These are phyloP conservation scores for Drosophila pseudoobscura DNA, from an alignment of 1,140 invertebrate genomes.

Conservation along the genomic window DNA sequence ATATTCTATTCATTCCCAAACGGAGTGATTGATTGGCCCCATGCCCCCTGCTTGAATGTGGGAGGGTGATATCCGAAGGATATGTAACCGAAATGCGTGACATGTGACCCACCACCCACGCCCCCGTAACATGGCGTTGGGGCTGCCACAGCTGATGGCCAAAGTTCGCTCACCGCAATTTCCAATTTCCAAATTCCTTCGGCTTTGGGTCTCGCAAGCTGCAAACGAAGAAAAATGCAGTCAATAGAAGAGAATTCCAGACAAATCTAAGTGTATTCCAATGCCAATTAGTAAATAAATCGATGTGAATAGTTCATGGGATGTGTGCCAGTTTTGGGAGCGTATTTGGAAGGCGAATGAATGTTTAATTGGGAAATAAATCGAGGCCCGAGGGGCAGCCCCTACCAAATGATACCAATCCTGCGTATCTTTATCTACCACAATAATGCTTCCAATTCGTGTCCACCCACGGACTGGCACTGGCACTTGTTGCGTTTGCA, in stretches of 20 bases:
- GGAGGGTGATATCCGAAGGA: not conserved
- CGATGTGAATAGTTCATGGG: constrained; percentile 12
- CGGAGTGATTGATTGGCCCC: constrained; percentile 6
- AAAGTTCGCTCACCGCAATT: constrained; percentile 50
- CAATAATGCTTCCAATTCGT: not conserved
- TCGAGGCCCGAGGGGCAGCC: too few species aligned
- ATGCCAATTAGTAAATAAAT: constrained; percentile 17
- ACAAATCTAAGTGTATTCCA: constrained; percentile 17
- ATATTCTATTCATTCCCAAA: not conserved
- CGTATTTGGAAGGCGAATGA: not conserved
- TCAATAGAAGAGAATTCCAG: constrained; percentile 17
- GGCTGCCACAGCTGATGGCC: not conserved
- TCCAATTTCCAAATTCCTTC: constrained; percentile 20
- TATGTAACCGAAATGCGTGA: not conserved
- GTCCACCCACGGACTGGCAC: too few species aligned
- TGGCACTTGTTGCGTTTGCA: not conserved
- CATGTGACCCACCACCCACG: constrained; percentile 1
- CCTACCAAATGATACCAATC: too few species aligned
- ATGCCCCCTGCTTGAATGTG: not conserved
- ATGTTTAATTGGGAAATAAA: not conserved
- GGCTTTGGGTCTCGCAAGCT: constrained; percentile 21
- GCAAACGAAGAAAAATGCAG: constrained; percentile 18
- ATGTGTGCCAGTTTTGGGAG: not conserved
- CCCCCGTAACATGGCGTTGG: too few species aligned
- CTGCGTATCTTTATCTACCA: not conserved